A percentile compares a stretch with the other conserved stretches of the same genome.
phyloP scores from a whole-genome alignment of 2,888 invertebrate species.

The Euzetes globulus region DNA sequence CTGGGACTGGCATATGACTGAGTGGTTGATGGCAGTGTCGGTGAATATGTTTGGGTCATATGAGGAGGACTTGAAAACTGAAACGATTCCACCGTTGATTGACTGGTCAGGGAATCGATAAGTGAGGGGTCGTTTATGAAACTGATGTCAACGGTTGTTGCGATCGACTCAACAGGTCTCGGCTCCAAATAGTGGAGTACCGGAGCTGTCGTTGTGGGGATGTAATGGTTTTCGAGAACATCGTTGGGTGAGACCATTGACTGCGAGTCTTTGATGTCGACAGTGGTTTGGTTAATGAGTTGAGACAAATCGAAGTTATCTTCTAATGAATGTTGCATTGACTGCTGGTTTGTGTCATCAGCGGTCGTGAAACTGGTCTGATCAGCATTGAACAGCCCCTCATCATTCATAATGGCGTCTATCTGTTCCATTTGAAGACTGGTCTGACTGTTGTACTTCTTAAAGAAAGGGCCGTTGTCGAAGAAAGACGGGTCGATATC shows the following conservation, averaged over 20 bases:
- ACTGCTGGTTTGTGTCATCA: neutral
- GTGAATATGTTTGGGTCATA: neutral
- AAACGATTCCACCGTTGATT: too few species aligned
- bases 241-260: neutral
- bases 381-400: too few species aligned
- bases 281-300: neutral
- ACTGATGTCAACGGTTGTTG: neutral
- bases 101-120: neutral
- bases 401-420: neutral
- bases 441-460: neutral
- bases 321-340: neutral
- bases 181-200: slow-evolving; percentile 7
- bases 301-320: neutral
- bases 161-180: neutral
- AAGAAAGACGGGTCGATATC: slow-evolving; percentile 18
- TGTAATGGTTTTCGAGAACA: neutral
- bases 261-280: too few species aligned
- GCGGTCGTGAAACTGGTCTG: neutral
- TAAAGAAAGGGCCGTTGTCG: neutral
- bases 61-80: neutral
- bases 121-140: neutral
- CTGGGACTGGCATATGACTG: neutral
- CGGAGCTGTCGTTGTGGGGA: neutral
- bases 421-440: too few species aligned
- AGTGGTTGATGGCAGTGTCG: neutral